Evolutionary conservation across 2,888 invertebrate species (phyloP), one percentile per base, ranked within the genome.

Genomic region (Agrotis clavis): DNA sequence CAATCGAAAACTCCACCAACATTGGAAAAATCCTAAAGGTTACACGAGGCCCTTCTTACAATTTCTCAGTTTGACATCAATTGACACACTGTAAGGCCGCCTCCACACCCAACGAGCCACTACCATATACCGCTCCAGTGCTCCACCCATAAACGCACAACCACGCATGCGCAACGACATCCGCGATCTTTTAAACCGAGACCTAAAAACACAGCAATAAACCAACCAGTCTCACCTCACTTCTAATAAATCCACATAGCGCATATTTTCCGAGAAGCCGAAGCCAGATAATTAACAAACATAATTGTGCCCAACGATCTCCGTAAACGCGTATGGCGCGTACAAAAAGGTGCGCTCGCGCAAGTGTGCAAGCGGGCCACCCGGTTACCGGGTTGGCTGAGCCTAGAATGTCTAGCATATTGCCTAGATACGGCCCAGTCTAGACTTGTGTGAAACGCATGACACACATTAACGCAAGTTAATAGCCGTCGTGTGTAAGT

Each of bases 331-430:
- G 78, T 81, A 85, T 79, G 79, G 76, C 85, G 84, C 79, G 78
- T 80, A 82, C 80, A 79, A 84, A 90, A 89, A 90, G 88, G 86
- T 86, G 83, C 85, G 87, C 79, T 76, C 79, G 73, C 82, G 85
- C 92, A 93, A 93, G 92, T 93, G 91, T 92, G 93, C 92, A 92
- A 95, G 79, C 93, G 86, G 93, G 95, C 92, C 90, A 95, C 93
- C 93, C 88, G 94, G 95, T 95, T 87, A 94, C 92, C 91, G 91
- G 88, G 86, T 86, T 90, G 91, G 85, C 86, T 87, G 90, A 87
- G 82, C 89, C 92, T 92, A 91, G 92, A 92, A 91, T 90, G 90
- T 88, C 87, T 89, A 81, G 85, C 67, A 78, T 80, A 85, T 78
- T 85, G 86, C 85, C 84, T 86, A 86, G 85, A 82, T 83, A 77